These are phyloP conservation scores for Frankliniella fusca DNA, from an alignment of 2,888 invertebrate genomes.

Conservation along the genomic window DNA sequence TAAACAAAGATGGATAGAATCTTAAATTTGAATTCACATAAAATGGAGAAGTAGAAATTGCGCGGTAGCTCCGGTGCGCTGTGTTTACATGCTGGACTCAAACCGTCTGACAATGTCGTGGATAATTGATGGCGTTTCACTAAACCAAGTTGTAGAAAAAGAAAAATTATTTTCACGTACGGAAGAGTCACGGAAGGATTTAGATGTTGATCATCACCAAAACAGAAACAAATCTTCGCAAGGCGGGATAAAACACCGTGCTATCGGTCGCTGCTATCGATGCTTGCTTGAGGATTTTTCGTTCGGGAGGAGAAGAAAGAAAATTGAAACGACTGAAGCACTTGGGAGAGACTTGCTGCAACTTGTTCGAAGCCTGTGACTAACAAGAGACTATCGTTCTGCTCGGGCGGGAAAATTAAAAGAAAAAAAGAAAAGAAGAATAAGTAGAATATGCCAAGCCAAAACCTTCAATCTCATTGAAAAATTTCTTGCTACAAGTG, in stretches of 20 bases:
- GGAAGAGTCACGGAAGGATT: neutral
- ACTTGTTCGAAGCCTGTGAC: no score
- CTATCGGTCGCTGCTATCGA: no score
- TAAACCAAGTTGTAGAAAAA: neutral
- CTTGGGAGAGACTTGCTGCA: no score
- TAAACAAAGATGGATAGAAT: neutral
- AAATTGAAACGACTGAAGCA: no score
- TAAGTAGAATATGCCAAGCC: no score
- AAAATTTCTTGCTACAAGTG: no score
- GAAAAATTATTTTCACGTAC: neutral
- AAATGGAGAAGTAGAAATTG: neutral
- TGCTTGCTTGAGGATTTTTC: no score
- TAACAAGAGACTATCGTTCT: no score
- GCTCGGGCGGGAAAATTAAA: no score
- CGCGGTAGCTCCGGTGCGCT: neutral
- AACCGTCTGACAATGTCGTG: neutral
- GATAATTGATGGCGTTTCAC: neutral
- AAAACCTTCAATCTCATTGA: no score
- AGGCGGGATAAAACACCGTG: neutral
- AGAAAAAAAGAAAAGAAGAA: no score
- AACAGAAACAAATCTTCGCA: neutral
- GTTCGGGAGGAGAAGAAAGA: no score
- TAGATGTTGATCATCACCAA: neutral
- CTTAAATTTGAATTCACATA: neutral
- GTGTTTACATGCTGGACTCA: neutral